These are phyloP conservation scores for Willowsia nigromaculata DNA, from an alignment of 2,888 invertebrate species.

Conservation along the genomic window DNA sequence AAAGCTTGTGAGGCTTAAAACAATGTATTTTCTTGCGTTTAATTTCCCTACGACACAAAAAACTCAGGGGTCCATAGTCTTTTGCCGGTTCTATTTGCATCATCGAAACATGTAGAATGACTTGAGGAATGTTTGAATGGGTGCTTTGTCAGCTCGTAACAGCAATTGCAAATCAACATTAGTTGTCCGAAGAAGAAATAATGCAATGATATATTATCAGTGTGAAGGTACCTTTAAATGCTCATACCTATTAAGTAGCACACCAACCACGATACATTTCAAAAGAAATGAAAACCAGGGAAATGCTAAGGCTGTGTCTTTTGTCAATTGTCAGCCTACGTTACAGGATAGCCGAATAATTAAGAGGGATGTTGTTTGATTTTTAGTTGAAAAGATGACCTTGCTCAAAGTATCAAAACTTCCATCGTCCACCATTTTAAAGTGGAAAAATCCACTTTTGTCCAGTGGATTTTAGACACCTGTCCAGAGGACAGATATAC, in stretches of 20 bases:
- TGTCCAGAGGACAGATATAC: too few species aligned
- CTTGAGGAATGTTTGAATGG: slow-evolving; percentile 27
- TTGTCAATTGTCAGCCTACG: background rate
- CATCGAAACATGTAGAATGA: too few species aligned
- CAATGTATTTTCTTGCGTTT: too few species aligned
- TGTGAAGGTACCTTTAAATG: background rate
- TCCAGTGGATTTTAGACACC: too few species aligned
- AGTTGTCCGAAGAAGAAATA: background rate
- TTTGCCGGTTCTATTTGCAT: too few species aligned
- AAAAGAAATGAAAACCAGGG: background rate
- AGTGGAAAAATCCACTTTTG: too few species aligned
- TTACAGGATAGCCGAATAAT: background rate
- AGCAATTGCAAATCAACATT: background rate
- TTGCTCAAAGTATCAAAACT: too few species aligned
- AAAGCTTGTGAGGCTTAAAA: too few species aligned
- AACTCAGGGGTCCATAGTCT: too few species aligned
- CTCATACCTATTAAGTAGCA: background rate
- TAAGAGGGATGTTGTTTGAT: background rate
- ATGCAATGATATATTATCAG: background rate
- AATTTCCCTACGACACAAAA: too few species aligned
- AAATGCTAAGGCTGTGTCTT: background rate
- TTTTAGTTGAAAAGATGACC: slow-evolving; percentile 45
- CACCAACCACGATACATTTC: background rate
- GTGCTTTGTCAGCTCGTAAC: background rate
- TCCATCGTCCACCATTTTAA: too few species aligned